Evolutionary conservation across 2,888 invertebrate genomes (phyloP).

Genomic region (Apamea crenata): DNA sequence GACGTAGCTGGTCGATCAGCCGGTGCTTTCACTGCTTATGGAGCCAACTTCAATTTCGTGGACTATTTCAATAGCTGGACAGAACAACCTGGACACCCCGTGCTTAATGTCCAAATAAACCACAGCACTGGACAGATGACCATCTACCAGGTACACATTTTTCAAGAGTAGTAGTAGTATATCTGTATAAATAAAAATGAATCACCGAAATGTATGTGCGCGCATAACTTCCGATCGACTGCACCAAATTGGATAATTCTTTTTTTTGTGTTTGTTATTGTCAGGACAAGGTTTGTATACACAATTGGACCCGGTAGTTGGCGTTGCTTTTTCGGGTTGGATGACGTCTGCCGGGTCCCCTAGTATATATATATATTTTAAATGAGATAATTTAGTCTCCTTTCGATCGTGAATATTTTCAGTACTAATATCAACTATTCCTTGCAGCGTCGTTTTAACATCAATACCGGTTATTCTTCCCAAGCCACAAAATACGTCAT

Average conservation of each 20-base stretch:
- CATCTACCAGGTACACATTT: conserved; percentile 83
- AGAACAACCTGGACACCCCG: conserved; percentile 91
- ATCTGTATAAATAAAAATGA: too few species aligned
- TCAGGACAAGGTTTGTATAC: too few species aligned
- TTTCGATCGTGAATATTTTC: neutral
- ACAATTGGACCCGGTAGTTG: too few species aligned
- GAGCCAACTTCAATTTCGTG: conserved; percentile 79
- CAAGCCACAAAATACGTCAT: conserved; percentile 81
- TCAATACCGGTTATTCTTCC: conserved; percentile 79
- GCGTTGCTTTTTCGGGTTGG: too few species aligned
- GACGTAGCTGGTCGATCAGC: conserved; percentile 74
- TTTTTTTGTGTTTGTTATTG: too few species aligned
- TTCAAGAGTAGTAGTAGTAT: neutral
- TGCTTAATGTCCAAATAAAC: conserved; percentile 89
- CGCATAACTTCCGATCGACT: too few species aligned
- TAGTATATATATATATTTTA: too few species aligned
- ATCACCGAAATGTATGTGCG: too few species aligned
- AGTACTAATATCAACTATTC: conserved; percentile 21
- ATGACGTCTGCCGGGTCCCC: too few species aligned
- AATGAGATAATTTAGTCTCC: neutral
- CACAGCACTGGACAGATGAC: conserved; percentile 82
- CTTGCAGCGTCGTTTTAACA: conserved; percentile 88
- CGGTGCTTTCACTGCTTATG: conserved; percentile 79
- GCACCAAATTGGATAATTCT: too few species aligned
- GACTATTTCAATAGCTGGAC: conserved; percentile 89